Evolutionary conservation across 2,888 invertebrate species (phyloP).

Genomic region (Aspidiotus destructor): DNA sequence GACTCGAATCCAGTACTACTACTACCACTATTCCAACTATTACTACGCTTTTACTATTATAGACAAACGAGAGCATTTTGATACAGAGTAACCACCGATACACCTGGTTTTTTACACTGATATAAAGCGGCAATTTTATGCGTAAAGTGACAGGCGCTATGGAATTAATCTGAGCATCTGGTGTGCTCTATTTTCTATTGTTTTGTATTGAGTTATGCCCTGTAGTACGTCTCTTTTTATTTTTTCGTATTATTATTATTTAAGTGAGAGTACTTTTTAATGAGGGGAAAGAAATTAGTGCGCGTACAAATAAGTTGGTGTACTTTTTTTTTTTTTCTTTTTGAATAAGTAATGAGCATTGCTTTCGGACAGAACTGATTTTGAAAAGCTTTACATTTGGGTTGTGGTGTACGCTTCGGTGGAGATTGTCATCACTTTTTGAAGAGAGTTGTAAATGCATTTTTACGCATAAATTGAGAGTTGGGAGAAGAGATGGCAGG

Average conservation of each 20-base stretch:
- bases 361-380: background rate
- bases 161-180: conserved; percentile 29
- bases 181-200: conserved; percentile 13
- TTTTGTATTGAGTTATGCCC: conserved; percentile 11
- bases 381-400: no score
- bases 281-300: background rate
- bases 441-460: no score
- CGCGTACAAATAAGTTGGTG: no score
- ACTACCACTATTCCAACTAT: conserved; percentile 1
- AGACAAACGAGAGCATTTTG: conserved; percentile 22
- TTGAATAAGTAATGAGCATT: conserved; percentile 3
- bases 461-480: no score
- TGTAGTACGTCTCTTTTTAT: conserved; percentile 3
- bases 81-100: conserved; percentile 31
- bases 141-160: conserved; percentile 26
- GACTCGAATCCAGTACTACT: conserved; percentile 26
- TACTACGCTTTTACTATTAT: conserved; percentile 26
- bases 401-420: no score
- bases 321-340: conserved; percentile 3
- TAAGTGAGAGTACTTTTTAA: background rate
- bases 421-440: no score
- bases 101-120: conserved; percentile 26
- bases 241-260: conserved; percentile 1
- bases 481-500: no score
- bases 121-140: conserved; percentile 26